Conservation (phyloP, 1,140 invertebrate genomes). For the Drosophila virilis region DNA sequence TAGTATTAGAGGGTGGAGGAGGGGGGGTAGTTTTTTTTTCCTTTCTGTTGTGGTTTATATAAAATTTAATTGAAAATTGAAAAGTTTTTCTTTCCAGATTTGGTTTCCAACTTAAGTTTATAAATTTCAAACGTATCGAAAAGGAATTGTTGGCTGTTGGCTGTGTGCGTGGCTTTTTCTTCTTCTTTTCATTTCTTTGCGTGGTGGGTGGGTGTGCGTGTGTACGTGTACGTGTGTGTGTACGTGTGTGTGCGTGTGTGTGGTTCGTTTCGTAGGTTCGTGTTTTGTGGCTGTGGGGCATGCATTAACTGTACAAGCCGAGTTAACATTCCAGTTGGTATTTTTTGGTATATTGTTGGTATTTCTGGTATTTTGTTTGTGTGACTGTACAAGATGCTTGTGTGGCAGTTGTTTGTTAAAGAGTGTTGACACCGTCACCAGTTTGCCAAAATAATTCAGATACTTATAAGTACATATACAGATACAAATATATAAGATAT, state of each 20-base stretch:
- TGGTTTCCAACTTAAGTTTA: conserved; percentile 46
- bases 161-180: conserved; percentile 12
- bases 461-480: conserved; percentile 43
- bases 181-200: not conserved
- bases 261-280: conserved; percentile 21
- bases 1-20: not conserved
- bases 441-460: conserved; percentile 21
- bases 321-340: conserved; percentile 7
- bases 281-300: conserved; percentile 14
- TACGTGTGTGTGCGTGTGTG: conserved; percentile 2
- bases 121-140: conserved; percentile 33
- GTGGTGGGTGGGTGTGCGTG: conserved; percentile 6
- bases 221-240: conserved; percentile 2
- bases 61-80: conserved; percentile 38
- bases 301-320: conserved; percentile 30
- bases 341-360: conserved; percentile 8
- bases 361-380: conserved; percentile 25
- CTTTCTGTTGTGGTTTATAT: conserved; percentile 6
- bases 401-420: conserved; percentile 36
- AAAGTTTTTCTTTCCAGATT: conserved; percentile 20
- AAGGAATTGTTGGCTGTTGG: conserved; percentile 27
- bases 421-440: conserved; percentile 36
- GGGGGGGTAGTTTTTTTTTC: not conserved
- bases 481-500: conserved; percentile 10
- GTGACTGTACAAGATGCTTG: conserved; percentile 32